A percentile compares a stretch with the other conserved stretches of the same genome.
Evolutionary conservation across 2,113 vertebrate species (phyloP).

Genomic region (Lasiurus borealis): DNA sequence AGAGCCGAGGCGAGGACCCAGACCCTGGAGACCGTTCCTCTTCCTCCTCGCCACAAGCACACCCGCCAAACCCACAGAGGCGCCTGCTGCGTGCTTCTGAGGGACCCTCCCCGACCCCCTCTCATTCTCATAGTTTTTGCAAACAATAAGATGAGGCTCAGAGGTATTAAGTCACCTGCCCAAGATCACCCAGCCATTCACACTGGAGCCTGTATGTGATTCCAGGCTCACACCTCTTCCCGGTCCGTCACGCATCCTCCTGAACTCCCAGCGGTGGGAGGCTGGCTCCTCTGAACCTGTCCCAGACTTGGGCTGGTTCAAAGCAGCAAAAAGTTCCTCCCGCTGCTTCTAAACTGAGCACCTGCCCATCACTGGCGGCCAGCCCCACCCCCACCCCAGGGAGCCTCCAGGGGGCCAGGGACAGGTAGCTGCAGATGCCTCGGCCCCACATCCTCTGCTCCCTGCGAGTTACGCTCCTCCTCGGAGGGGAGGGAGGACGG

Average conservation of each 20-base stretch:
- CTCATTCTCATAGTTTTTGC: neutral
- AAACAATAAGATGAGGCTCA: neutral
- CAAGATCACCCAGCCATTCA: neutral
- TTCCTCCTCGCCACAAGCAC: rapidly evolving
- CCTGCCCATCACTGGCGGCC: neutral
- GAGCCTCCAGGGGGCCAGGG: neutral
- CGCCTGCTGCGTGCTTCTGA: neutral
- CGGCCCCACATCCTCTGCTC: neutral
- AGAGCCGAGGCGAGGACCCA: neutral
- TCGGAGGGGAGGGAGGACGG: neutral
- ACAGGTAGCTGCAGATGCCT: neutral
- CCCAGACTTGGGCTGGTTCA: neutral
- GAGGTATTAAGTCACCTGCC: neutral
- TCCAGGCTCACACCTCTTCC: neutral
- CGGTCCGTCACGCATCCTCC: rapidly evolving
- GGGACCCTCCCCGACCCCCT: neutral
- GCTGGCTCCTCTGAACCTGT: neutral
- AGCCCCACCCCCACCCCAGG: rapidly evolving
- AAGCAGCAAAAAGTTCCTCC: neutral
- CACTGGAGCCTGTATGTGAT: rapidly evolving
- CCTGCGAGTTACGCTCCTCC: neutral
- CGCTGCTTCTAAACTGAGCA: neutral
- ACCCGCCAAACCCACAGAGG: neutral
- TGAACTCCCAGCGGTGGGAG: neutral
- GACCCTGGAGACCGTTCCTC: neutral